Evolutionary conservation across 2,888 invertebrate genomes (phyloP), one percentile per base, ranked within the genome.

Genomic region (Drosophila longiperda): DNA sequence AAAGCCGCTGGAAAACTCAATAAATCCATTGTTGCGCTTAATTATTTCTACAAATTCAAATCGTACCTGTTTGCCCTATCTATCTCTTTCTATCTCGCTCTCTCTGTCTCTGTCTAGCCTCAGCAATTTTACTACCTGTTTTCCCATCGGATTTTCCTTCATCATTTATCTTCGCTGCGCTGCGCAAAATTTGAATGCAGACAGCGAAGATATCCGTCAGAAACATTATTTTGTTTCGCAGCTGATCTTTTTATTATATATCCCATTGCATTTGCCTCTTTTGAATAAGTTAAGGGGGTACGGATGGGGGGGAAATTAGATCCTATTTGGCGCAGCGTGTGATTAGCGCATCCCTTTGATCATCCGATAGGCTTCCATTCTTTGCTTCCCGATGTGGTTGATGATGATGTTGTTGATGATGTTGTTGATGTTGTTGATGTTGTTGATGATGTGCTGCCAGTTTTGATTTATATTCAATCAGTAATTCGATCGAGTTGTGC

Each of bases 171-270:
- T 88, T 89, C 72, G 60, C 53, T 55, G 78, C 75, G 77, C 74
- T 85, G 85, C 90, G 90, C 89, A 82, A 91, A 91, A 90, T 91
- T 91, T 91, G 89, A 91, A 89, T 90, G 87, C 87, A 83, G 45
- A 23, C 45, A 55, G 68, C 57, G 50, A 73, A 57, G 36, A 38
- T 54, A 75, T 69, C 69, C 78, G 75, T 68, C 71, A 63, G 74
- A 57, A 61, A 65, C 38, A 45, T 15, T 12, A 17, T 54, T 38
- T 17, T 55, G 15, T 53, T 63, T 54, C 67, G 63, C 66, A 78
- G 54, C 73, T 85, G 86, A 87, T 87, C 89, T 82, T 82, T 86
- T 75, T 83, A 78, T 89, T 59, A 65, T 73, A 62, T 53, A 55
- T 52, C 40, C 4, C 40, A 49, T 33, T 57, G 53, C 64, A 48